Evolutionary conservation across 2,113 vertebrate species (phyloP).

Genomic region (Pholis gunnellus): DNA sequence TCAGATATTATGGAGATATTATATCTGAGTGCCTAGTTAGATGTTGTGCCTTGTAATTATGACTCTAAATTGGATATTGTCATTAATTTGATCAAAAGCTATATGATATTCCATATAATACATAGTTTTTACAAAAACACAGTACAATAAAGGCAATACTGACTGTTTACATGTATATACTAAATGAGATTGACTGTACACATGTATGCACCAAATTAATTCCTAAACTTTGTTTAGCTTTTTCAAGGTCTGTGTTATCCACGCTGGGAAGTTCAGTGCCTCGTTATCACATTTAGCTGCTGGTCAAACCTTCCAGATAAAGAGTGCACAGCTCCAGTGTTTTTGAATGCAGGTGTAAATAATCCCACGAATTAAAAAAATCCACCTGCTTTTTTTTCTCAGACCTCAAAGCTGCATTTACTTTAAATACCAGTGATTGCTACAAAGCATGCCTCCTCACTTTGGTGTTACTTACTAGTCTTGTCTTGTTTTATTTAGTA

Average conservation of each 20-base stretch:
- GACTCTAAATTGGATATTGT: not conserved
- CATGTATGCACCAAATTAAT: not conserved
- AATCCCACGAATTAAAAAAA: not conserved
- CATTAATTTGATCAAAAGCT: not conserved
- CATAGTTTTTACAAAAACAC: not conserved
- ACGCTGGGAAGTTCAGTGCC: not conserved
- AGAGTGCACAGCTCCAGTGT: not conserved
- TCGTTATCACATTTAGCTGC: not conserved
- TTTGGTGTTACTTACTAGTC: not conserved
- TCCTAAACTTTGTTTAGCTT: not conserved
- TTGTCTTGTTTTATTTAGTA: not conserved
- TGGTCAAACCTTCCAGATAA: not conserved
- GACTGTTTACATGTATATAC: too few species aligned
- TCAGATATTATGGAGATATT: not conserved
- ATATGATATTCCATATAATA: not conserved
- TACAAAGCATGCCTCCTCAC: not conserved
- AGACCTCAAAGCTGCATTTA: not conserved
- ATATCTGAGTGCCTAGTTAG: not conserved
- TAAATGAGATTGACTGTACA: too few species aligned
- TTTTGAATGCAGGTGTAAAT: conserved; percentile 18
- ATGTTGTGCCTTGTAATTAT: not conserved
- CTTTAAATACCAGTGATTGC: not conserved
- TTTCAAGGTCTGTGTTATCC: not conserved
- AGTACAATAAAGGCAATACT: not conserved
- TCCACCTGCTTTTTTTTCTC: conserved; percentile 16